phyloP scores from a whole-genome alignment of 37 sponge, comb jelly and placozoan species.

The Ianthella basta region DNA sequence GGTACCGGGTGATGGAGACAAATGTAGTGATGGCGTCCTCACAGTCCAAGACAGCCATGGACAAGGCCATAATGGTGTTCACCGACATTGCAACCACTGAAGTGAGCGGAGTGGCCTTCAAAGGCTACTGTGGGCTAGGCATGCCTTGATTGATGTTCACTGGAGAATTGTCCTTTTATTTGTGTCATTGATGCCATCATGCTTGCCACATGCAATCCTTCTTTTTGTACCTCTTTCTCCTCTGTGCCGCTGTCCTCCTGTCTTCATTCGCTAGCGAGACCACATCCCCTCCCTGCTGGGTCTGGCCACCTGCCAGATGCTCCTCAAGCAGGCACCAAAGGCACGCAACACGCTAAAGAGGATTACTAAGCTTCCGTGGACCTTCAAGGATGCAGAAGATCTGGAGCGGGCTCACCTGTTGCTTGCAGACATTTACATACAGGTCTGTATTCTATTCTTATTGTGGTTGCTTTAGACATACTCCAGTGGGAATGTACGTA shows the following conservation, averaged over 20 bases:
- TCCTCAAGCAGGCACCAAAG: conserved; percentile 87
- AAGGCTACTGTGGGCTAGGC: too few relatives aligned
- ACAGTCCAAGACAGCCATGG: conserved; percentile 65
- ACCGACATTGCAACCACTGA: conserved; percentile 66
- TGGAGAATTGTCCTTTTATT: too few relatives aligned
- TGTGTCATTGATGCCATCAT: too few relatives aligned
- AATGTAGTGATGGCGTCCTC: conserved; percentile 54
- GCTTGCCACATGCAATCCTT: too few relatives aligned
- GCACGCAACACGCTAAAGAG: conserved; percentile 96
- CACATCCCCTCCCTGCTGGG: conserved; percentile 76
- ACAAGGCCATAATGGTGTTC: conserved; percentile 77
- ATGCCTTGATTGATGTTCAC: too few relatives aligned
- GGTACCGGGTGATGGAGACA: conserved; percentile 60
- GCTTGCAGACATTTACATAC: conserved; percentile 94
- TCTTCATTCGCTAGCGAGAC: conserved; percentile 53
- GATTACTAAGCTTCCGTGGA: conserved; percentile 91
- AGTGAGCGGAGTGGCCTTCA: too few relatives aligned
- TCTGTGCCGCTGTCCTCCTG: too few relatives aligned
- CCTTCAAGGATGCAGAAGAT: conserved; percentile 72
- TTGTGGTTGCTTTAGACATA: neutral
- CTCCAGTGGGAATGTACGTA: neutral
- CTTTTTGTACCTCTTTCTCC: too few relatives aligned
- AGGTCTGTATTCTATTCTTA: conserved; percentile 32
- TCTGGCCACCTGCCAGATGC: conserved; percentile 89
- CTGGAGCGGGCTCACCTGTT: conserved; percentile 93